These are phyloP conservation scores for Leptatherina wallacei DNA, from an alignment of 2,797 vertebrate genomes.

Conservation along the genomic window DNA sequence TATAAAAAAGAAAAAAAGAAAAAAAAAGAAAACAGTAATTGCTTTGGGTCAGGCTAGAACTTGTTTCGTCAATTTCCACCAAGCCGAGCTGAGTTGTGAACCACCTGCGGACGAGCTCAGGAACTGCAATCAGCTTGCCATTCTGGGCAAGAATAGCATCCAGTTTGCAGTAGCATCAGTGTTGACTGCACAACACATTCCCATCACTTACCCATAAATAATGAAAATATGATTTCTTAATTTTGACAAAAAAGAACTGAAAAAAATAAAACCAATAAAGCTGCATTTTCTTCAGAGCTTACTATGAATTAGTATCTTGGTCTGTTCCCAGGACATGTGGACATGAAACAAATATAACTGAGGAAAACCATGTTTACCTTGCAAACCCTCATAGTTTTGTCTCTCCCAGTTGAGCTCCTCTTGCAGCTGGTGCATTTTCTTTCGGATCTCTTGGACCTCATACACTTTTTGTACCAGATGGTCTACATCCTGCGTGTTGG, in stretches of 20 bases:
- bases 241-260: not conserved
- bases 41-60: too few species aligned
- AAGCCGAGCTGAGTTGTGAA: too few species aligned
- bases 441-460: constrained; percentile 76
- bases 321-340: not conserved
- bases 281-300: not conserved
- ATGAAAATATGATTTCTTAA: not conserved
- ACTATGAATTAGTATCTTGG: not conserved
- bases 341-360: not conserved
- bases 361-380: constrained; percentile 59
- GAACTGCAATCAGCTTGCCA: too few species aligned
- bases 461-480: constrained; percentile 74
- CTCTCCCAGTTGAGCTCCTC: constrained; percentile 84
- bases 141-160: too few species aligned
- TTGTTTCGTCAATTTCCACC: too few species aligned
- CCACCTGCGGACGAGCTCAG: too few species aligned
- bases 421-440: constrained; percentile 77
- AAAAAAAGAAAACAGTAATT: too few species aligned
- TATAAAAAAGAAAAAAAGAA: too few species aligned
- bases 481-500: constrained; percentile 68
- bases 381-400: constrained; percentile 75
- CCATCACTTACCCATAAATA: not conserved
- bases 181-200: too few species aligned
- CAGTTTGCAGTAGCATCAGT: too few species aligned
- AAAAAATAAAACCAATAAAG: not conserved